Conservation (phyloP, 2,888 invertebrate genomes). For the Pteria penguin region DNA sequence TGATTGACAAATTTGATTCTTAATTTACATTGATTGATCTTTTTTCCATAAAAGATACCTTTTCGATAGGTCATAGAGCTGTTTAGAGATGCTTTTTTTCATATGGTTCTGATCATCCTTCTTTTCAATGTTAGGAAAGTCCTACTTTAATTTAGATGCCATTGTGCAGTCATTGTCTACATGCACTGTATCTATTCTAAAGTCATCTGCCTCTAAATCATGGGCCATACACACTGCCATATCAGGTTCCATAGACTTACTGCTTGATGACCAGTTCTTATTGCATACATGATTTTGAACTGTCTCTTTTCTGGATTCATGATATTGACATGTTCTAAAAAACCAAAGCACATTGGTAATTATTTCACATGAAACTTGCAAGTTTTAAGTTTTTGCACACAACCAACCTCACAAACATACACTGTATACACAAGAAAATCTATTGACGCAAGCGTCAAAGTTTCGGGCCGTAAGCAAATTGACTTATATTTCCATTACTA, state of each 20-base stretch:
- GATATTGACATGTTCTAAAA: constrained; percentile 1
- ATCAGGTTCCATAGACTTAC: constrained; percentile 11
- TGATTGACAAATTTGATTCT: too few species aligned
- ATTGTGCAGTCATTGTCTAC: not conserved
- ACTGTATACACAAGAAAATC: too few species aligned
- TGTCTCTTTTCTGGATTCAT: not conserved
- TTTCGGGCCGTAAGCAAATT: too few species aligned
- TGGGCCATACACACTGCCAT: constrained; percentile 1
- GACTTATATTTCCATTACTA: too few species aligned
- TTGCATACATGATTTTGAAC: not conserved
- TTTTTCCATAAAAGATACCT: too few species aligned
- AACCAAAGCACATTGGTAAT: too few species aligned
- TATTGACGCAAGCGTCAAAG: too few species aligned
- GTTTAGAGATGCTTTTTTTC: constrained; percentile 4
- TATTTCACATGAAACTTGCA: too few species aligned
- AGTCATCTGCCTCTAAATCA: not conserved
- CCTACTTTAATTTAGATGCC: not conserved
- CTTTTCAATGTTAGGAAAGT: not conserved
- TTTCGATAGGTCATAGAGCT: too few species aligned
- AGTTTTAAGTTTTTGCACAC: too few species aligned
- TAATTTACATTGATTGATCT: too few species aligned
- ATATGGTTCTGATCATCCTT: constrained; percentile 4
- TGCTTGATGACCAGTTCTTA: not conserved
- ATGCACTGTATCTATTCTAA: constrained; percentile 4
- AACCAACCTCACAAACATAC: too few species aligned